These are phyloP conservation scores for Nephotettix cincticeps DNA, from an alignment of 1,140 invertebrate species.

Conservation along the genomic window DNA sequence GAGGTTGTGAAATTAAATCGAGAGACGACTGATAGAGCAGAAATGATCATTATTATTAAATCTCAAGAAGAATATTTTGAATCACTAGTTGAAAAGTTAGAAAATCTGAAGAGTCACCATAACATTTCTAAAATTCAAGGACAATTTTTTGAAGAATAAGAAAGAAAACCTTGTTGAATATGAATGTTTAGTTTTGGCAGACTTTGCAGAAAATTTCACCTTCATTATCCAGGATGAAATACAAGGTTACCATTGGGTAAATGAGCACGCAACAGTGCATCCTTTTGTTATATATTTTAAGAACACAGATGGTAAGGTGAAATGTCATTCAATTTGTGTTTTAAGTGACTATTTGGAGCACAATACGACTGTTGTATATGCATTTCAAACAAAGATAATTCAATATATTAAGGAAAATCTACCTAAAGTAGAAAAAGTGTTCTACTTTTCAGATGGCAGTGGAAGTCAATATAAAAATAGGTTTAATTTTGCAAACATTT, in stretches of 20 bases:
- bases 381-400: conserved; percentile 28
- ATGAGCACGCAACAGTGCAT: too few species aligned
- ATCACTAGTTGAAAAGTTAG: conserved; percentile 23
- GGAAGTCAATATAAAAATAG: conserved; percentile 45
- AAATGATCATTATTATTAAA: too few species aligned
- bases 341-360: conserved; percentile 34
- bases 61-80: conserved; percentile 30
- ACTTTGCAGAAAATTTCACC: conserved; percentile 42
- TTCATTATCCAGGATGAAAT: conserved; percentile 40
- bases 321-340: conserved; percentile 28
- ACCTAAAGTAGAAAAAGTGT: conserved; percentile 3
- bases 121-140: conserved; percentile 27
- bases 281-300: conserved; percentile 36
- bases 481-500: conserved; percentile 44
- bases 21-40: too few species aligned
- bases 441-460: conserved; percentile 43
- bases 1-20: too few species aligned
- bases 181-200: conserved; percentile 32
- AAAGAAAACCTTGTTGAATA: too few species aligned
- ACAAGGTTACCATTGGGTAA: too few species aligned
- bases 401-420: conserved; percentile 8
- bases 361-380: conserved; percentile 33
- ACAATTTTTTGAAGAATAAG: neutral
- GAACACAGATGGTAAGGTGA: conserved; percentile 22
- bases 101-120: conserved; percentile 16